phyloP scores from a whole-genome alignment of 1,140 invertebrate genomes.

The Caenorhabditis briggsae region DNA sequence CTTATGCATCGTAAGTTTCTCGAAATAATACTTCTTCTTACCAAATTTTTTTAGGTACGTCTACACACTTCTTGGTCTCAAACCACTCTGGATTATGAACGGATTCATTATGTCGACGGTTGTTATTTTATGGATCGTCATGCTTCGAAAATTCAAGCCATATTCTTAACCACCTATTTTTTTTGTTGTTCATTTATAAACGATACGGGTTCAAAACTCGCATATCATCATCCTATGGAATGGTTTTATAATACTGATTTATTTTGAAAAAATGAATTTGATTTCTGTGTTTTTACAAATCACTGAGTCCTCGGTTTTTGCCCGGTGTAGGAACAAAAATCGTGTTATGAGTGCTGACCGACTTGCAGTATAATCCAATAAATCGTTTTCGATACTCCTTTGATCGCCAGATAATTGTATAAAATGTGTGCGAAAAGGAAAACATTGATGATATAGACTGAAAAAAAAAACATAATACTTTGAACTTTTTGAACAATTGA shows the following conservation, averaged over 20 bases:
- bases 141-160: constrained; percentile 45
- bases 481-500: background rate
- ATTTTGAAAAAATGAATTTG: background rate
- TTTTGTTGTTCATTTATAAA: background rate
- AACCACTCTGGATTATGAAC: constrained; percentile 54
- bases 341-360: background rate
- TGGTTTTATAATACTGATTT: background rate
- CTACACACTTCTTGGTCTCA: constrained; percentile 46
- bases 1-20: constrained; percentile 42
- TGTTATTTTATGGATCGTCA: constrained; percentile 17
- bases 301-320: constrained; percentile 3
- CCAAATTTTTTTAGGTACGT: background rate
- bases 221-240: constrained; percentile 21
- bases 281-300: background rate
- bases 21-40: too few relatives aligned
- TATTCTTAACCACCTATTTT: background rate
- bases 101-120: constrained; percentile 37
- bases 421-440: constrained; percentile 18
- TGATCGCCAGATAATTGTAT: constrained; percentile 38
- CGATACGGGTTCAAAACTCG: constrained; percentile 32
- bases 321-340: background rate
- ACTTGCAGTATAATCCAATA: constrained; percentile 20
- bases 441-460: constrained; percentile 34
- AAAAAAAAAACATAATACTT: background rate
- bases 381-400: constrained; percentile 40